A percentile compares a stretch with the other conserved stretches of the same genome.
Conservation (phyloP, 2,797 vertebrate genomes). For the Peromyscus aztecus region DNA sequence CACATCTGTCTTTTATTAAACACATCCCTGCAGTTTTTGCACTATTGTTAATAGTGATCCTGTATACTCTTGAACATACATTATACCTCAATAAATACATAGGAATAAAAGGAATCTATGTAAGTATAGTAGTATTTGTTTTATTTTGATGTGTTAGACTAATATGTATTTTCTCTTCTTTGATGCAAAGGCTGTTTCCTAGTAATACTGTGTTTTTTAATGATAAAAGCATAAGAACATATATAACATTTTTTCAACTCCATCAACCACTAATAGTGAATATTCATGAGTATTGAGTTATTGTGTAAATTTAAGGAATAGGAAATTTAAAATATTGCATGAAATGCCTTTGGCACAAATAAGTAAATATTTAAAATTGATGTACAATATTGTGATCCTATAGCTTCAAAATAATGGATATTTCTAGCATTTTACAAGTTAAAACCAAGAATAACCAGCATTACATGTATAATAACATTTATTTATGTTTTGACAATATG, state of each 20-base stretch:
- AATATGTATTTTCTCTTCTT: conserved; percentile 28
- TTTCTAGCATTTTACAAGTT: not conserved
- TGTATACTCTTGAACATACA: not conserved
- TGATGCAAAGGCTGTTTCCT: not conserved
- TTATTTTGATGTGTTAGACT: conserved; percentile 31
- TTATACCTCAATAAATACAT: not conserved
- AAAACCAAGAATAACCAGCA: not conserved
- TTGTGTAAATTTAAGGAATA: not conserved
- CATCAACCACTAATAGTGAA: not conserved
- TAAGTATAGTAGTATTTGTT: not conserved
- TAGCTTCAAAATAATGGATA: conserved; percentile 2
- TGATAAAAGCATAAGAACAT: not conserved
- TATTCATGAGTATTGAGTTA: not conserved
- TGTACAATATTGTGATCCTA: not conserved
- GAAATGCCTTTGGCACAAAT: not conserved
- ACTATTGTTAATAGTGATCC: not conserved
- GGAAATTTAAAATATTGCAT: not conserved
- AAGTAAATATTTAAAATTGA: not conserved
- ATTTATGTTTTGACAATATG: not conserved
- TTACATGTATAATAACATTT: not conserved
- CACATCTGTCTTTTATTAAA: not conserved
- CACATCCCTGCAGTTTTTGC: not conserved
- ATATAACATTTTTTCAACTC: not conserved
- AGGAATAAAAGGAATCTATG: not conserved
- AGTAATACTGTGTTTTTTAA: not conserved